A percentile compares a stretch with the other conserved stretches of the same genome.
These are phyloP conservation scores for Corythucha ciliata DNA, from an alignment of 2,888 invertebrate species.

Conservation along the genomic window DNA sequence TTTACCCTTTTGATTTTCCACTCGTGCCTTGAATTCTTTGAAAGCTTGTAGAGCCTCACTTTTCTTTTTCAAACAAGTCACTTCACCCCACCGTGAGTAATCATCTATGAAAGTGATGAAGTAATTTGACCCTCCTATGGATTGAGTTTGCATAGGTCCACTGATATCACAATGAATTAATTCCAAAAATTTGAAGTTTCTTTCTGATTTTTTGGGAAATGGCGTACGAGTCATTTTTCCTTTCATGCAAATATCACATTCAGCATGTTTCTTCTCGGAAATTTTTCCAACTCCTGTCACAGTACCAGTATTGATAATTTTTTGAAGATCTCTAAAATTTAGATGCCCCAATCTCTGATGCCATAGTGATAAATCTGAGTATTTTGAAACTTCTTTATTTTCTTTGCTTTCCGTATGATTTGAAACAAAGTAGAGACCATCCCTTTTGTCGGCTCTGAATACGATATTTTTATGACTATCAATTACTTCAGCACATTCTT, in stretches of 20 bases:
- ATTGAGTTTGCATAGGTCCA: conserved; percentile 2
- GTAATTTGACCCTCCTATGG: conserved; percentile 5
- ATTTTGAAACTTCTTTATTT: too few relatives aligned
- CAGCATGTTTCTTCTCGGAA: background rate
- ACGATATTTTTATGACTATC: background rate
- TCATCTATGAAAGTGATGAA: conserved; percentile 17
- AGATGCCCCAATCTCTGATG: conserved; percentile 4
- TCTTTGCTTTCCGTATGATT: too few relatives aligned
- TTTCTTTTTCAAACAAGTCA: conserved; percentile 34
- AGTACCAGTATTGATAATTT: background rate
- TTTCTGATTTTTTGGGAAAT: background rate
- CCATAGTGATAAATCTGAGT: background rate
- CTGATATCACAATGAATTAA: conserved; percentile 10
- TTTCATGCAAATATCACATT: background rate
- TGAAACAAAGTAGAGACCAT: conserved; percentile 2
- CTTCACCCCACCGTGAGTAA: conserved; percentile 27
- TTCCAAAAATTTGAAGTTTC: conserved; percentile 11
- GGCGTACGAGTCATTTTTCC: conserved; percentile 12
- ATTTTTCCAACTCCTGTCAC: background rate
- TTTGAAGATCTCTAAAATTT: background rate
- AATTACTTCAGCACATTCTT: background rate
- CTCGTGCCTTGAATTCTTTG: conserved; percentile 29
- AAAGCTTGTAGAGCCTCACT: conserved; percentile 30
- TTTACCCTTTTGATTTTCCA: conserved; percentile 32
- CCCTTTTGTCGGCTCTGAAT: background rate